phyloP scores from a whole-genome alignment of 2,888 invertebrate species.

The Ornithoptera alexandrae region DNA sequence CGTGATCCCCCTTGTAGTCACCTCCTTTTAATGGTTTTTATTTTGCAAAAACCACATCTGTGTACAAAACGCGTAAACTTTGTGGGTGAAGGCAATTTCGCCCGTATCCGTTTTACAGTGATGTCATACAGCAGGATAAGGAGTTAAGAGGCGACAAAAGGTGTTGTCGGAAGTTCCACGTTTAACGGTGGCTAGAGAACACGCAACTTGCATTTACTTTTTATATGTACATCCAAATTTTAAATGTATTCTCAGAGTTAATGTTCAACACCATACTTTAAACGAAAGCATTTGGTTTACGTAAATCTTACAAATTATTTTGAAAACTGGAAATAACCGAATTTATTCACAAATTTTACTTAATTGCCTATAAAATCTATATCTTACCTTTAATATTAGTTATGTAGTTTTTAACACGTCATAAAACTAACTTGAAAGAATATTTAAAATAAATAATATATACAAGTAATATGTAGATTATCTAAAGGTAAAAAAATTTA shows the following conservation, averaged over 20 bases:
- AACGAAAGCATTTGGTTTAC: too few species aligned
- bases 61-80: slow-evolving; percentile 43
- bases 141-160: slow-evolving; percentile 50
- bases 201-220: slow-evolving; percentile 20
- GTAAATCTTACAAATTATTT: too few species aligned
- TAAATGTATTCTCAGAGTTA: not conserved
- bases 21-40: slow-evolving; percentile 64
- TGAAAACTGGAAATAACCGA: too few species aligned
- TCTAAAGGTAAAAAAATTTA: too few species aligned
- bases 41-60: slow-evolving; percentile 53
- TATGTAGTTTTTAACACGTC: too few species aligned
- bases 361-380: too few species aligned
- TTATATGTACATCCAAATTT: slow-evolving; percentile 6
- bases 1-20: slow-evolving; percentile 52
- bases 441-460: too few species aligned
- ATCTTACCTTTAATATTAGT: too few species aligned
- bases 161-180: slow-evolving; percentile 33
- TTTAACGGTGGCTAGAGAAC: slow-evolving; percentile 30
- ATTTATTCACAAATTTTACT: too few species aligned
- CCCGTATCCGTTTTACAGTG: slow-evolving; percentile 62
- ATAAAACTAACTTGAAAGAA: too few species aligned
- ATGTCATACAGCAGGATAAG: slow-evolving; percentile 69
- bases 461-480: not conserved
- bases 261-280: not conserved
- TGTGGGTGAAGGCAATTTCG: slow-evolving; percentile 75